Evolutionary conservation across 2,113 vertebrate species (phyloP), one percentile per base, ranked within the genome.

Genomic region (Felis catus): DNA sequence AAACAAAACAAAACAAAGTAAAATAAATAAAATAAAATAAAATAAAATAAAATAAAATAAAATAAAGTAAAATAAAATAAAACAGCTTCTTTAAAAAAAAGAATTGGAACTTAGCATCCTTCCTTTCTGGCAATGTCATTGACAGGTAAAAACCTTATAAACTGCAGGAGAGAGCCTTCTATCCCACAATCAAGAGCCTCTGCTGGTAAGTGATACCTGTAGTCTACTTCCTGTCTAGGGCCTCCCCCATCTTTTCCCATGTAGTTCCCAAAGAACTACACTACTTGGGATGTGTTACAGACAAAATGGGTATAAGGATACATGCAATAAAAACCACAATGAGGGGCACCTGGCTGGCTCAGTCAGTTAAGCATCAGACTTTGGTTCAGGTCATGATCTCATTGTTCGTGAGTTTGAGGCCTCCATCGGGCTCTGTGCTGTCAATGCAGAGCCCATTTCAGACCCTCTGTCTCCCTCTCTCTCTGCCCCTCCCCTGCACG

Each of bases 151-250:
- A 55, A 41, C 48, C 41, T 13, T 8, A n/a, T 4, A 11, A 81
- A 23, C n/a, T 5, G 8, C 58, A 36, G 13, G 33, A 39, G 29
- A n/a, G 3, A 31, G 74, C 41, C 33, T 63, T 0, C 1, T 7
- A 25, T 25, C 36, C 68, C 11, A 31, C 0, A 0, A 36, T 11
- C 84, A 36, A 29, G 51, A 19, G n/a, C 29, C 13, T 10, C 80
- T 4, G 2, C 1, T 1, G 51, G 25, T 16, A 36, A 66, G 31
- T 29, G 18, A 12, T 5, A 53, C 70, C 71, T 16, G 14, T 2
- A 27, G 6, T 39, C 84, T 80, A 79, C 55, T 61, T 53, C 48
- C 51, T 71, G 89, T 33, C 58, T 48, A 36, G 33, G 18, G 63
- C 39, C 45, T 51, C 79, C 55, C 70, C 31, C 27, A 58, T 36